Evolutionary conservation across 1,140 invertebrate species (phyloP), one percentile per base, ranked within the genome.

Genomic region (Brachionus rotundiformis): DNA sequence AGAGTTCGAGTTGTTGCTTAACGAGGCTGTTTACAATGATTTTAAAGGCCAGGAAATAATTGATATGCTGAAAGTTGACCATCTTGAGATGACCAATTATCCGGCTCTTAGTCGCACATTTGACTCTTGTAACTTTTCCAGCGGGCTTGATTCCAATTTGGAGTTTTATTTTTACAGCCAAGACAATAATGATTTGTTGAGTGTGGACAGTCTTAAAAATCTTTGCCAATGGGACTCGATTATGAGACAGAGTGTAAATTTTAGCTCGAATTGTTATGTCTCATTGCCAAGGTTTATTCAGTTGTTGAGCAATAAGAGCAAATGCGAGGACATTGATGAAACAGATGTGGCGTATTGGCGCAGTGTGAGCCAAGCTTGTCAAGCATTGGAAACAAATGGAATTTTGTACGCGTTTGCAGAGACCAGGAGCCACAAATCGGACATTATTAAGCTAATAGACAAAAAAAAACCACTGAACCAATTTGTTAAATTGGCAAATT

Each of bases 81-180:
- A 54, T n/a, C 36, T 49, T 36, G 8, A 36, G 29, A 27, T 23
- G 8, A 36, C 23, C 49, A 54, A 79, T 13, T 54, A 31, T 79
- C 76, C 29, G 13, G 31, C 3, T 31, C 10, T 73, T 8, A 13
- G 11, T 11, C 1, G 10, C 0, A 41, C 19, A 41, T 73, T 13
- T 25, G 19, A 23, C 23, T 11, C 13, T 0, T 79, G 76, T 41
- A 79, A 79, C 27, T 63, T 59, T 63, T 59, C 76, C 5, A 25
- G 19, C 23, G 76, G 25, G 2, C 27, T 63, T 4, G 54, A 63
- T 16, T 41, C 25, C n/a, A 81, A 81, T 49, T 47, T 63, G 2
- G 79, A 81, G 41, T 63, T 65, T 68, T 81, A 81, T 47, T 81
- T 81, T 49, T 8, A 63, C 23, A 39, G 23, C 16, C 19, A 61